Evolutionary conservation across 2,113 vertebrate genomes (phyloP).

Genomic region (Colaptes auratus): DNA sequence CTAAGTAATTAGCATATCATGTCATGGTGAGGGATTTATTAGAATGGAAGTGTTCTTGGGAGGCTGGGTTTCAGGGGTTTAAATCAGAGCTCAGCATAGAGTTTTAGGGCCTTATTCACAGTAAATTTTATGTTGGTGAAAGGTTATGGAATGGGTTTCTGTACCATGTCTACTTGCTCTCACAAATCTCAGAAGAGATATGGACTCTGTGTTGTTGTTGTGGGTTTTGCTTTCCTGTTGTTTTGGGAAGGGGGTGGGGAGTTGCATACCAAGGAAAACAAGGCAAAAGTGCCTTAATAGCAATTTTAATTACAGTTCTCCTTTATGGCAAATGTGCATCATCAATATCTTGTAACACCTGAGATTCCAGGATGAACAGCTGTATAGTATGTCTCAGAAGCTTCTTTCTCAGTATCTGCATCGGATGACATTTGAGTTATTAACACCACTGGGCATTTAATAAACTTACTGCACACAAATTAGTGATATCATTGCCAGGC

Average conservation of each 20-base stretch:
- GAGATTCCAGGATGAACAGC: neutral
- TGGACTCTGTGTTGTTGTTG: neutral
- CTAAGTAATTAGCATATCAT: conserved; percentile 38
- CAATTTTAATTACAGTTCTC: neutral
- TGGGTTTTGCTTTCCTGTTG: neutral
- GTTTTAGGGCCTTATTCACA: conserved; percentile 58
- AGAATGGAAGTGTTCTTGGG: conserved; percentile 52
- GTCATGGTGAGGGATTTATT: conserved; percentile 65
- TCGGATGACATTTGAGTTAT: neutral
- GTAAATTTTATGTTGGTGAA: conserved; percentile 69
- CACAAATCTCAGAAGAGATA: conserved; percentile 48
- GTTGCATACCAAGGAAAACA: neutral
- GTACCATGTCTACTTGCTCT: neutral
- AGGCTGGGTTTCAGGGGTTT: conserved; percentile 51
- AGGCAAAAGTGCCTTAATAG: neutral
- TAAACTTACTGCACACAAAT: neutral
- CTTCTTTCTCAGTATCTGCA: neutral
- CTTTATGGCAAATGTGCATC: neutral
- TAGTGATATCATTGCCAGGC: neutral
- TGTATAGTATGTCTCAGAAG: neutral
- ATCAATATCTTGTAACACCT: neutral
- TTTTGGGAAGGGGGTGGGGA: fast-evolving
- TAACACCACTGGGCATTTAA: neutral
- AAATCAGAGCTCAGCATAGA: conserved; percentile 59
- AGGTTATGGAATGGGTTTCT: conserved; percentile 65